Evolutionary conservation across 2,888 invertebrate species (phyloP).

Genomic region (Eulithis prunata): DNA sequence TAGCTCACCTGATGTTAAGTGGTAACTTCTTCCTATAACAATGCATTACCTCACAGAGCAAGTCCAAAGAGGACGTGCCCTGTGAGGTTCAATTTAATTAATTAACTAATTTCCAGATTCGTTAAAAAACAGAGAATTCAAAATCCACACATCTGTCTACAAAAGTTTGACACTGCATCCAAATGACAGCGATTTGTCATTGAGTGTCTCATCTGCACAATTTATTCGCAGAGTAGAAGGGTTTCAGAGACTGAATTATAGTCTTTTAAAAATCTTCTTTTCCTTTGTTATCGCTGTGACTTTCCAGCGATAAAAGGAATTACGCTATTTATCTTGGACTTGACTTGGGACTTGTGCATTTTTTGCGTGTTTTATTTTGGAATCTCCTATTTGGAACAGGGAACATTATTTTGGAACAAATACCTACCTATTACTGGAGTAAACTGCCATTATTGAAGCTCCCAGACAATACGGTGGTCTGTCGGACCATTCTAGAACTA

Average conservation of each 20-base stretch:
- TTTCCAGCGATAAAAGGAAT: constrained; percentile 73
- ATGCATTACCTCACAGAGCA: too few relatives aligned
- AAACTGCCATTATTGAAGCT: too few relatives aligned
- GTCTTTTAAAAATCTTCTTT: constrained; percentile 76
- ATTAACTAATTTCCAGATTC: neutral
- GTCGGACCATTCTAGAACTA: too few relatives aligned
- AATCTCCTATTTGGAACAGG: neutral
- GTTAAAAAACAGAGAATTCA: neutral
- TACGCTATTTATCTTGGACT: constrained; percentile 70
- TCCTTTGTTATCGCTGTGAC: constrained; percentile 72
- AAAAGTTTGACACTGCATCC: constrained; percentile 17
- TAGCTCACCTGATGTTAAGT: too few relatives aligned
- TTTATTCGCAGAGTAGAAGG: constrained; percentile 53
- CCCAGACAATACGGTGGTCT: too few relatives aligned
- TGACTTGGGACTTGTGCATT: constrained; percentile 37
- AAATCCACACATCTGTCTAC: neutral
- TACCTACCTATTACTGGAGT: too few relatives aligned
- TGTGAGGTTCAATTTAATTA: too few relatives aligned
- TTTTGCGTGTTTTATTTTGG: constrained; percentile 38
- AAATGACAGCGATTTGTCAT: constrained; percentile 34
- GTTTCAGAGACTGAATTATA: constrained; percentile 66
- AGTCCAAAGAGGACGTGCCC: too few relatives aligned
- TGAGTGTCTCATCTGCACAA: constrained; percentile 48
- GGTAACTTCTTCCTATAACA: too few relatives aligned
- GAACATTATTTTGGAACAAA: neutral